Conservation (phyloP, 2,113 vertebrate species). For the Polypterus bichir region DNA sequence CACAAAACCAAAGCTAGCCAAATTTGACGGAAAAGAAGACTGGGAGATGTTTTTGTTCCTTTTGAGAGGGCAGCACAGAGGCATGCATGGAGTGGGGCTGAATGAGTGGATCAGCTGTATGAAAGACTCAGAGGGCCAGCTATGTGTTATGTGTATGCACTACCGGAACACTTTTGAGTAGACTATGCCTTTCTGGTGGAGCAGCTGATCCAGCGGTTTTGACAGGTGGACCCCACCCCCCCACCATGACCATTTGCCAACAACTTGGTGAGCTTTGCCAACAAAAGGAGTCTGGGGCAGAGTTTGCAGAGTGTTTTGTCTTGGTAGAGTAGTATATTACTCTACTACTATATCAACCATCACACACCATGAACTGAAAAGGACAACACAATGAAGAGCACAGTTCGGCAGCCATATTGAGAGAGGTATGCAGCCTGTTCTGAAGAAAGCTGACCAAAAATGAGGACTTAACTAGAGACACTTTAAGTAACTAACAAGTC, state of each 20-base stretch:
- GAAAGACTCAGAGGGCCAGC: slow-evolving; percentile 13
- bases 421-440: no score
- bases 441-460: no score
- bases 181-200: slow-evolving; percentile 10
- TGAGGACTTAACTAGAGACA: no score
- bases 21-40: slow-evolving; percentile 13
- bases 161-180: slow-evolving; percentile 10
- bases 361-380: no score
- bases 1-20: neutral
- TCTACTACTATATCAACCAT: no score
- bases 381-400: no score
- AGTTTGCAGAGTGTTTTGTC: slow-evolving; percentile 10
- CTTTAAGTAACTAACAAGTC: no score
- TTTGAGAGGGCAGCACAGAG: slow-evolving; percentile 11
- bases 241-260: slow-evolving; percentile 3
- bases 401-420: no score
- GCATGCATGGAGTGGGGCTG: slow-evolving; percentile 4
- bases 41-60: slow-evolving; percentile 13
- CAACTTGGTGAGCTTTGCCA: slow-evolving; percentile 12
- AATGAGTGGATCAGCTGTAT: slow-evolving; percentile 12
- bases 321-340: no score
- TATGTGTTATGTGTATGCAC: slow-evolving; percentile 10
- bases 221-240: slow-evolving; percentile 2
- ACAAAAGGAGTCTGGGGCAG: slow-evolving; percentile 7
- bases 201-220: slow-evolving; percentile 9